A percentile compares a stretch with the other conserved stretches of the same genome.
Conservation (phyloP, 2,888 invertebrate species). For the Chouioia cunea region DNA sequence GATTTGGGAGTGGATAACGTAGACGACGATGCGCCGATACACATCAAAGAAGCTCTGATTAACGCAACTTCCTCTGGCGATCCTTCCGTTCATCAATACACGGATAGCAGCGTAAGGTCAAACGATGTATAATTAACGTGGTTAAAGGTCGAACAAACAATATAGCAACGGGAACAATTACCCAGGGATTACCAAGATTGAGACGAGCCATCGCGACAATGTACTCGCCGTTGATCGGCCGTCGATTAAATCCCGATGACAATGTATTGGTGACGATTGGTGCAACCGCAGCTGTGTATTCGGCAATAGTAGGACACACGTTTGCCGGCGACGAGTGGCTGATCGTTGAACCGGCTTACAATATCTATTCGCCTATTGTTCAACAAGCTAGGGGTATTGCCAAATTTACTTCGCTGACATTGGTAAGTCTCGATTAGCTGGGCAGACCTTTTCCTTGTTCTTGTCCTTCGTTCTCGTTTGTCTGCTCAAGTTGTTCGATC, state of each 20-base stretch:
- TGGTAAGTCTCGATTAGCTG: no score
- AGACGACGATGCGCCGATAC: background rate
- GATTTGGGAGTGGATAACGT: background rate
- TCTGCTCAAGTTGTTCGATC: constrained; percentile 31
- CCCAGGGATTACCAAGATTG: constrained; percentile 91
- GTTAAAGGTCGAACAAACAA: no score
- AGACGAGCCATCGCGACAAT: constrained; percentile 86
- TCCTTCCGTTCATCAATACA: background rate
- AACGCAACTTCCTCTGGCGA: background rate
- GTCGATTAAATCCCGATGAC: constrained; percentile 82
- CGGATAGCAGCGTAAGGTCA: no score
- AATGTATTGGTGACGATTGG: constrained; percentile 92
- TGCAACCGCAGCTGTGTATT: constrained; percentile 94
- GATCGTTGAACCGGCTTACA: constrained; percentile 97
- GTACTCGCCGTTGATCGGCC: constrained; percentile 82
- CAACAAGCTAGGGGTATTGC: constrained; percentile 87
- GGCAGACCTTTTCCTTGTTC: no score
- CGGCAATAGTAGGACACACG: constrained; percentile 87
- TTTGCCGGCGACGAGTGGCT: constrained; percentile 91
- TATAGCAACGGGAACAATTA: no score
- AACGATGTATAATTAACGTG: background rate
- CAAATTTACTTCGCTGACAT: constrained; percentile 83
- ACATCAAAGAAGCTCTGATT: background rate
- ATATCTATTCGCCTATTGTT: constrained; percentile 97
- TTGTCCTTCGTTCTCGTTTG: no score